Conservation (phyloP, 2,797 vertebrate species). For the Spea hammondii region DNA sequence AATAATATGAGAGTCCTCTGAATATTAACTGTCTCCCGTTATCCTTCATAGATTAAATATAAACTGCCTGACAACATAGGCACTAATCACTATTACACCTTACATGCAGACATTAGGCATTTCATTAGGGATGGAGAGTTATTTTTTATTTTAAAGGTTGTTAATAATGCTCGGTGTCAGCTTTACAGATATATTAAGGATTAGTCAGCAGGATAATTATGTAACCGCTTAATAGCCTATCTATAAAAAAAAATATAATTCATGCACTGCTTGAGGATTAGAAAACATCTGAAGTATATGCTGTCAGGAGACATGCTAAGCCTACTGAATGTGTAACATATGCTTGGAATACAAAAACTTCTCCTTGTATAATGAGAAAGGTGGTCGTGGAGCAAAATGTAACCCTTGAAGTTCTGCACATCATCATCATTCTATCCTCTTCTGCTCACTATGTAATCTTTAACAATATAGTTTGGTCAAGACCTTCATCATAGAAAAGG, state of each 20-base stretch:
- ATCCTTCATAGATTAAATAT: background rate
- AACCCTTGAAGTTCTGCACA: background rate
- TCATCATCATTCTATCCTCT: too few relatives aligned
- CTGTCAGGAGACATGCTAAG: constrained; percentile 40
- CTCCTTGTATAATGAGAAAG: constrained; percentile 13
- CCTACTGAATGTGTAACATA: constrained; percentile 37
- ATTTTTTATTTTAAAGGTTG: constrained; percentile 23
- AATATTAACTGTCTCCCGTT: background rate
- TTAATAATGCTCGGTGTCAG: constrained; percentile 31
- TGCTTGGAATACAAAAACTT: constrained; percentile 15
- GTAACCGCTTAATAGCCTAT: constrained; percentile 38
- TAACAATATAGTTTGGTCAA: too few relatives aligned
- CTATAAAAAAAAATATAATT: constrained; percentile 35
- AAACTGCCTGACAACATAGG: background rate
- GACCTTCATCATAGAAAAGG: too few relatives aligned
- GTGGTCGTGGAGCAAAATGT: background rate
- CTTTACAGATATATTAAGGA: constrained; percentile 2
- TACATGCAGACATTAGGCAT: background rate
- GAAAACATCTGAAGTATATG: constrained; percentile 24
- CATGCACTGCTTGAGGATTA: constrained; percentile 46
- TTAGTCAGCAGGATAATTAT: constrained; percentile 20
- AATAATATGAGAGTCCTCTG: background rate
- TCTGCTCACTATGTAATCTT: too few relatives aligned
- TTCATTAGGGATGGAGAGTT: background rate
- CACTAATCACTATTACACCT: background rate